Evolutionary conservation across 2,888 invertebrate species (phyloP), one percentile per base, ranked within the genome.

Genomic region (Mimumesa dahlbomi): DNA sequence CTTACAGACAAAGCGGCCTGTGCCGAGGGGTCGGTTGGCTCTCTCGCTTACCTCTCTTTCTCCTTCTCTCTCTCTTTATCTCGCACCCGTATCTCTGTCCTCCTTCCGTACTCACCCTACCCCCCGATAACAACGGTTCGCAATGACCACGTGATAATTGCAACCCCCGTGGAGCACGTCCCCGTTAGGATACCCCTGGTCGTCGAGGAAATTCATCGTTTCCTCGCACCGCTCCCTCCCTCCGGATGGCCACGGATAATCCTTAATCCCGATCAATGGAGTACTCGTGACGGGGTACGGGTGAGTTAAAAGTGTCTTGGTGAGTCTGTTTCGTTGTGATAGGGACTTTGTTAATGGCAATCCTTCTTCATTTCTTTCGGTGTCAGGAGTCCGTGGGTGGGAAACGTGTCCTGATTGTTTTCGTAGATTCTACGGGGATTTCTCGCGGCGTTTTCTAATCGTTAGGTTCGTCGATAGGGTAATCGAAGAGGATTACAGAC

Each of bases 101-200:
- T 59, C 21, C 46, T 36, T 62, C 56, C 42, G n/a, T 18, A 25
- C 29, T 48, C 14, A 34, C 22, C 42, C 34, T 31, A 29, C 43
- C 38, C 53, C 77, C 82, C 84, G 88, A 88, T 88, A 88, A 87
- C 86, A 83, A 84, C 83, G 81, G 84, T 84, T 86, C 82, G 83
- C 85, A 87, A 86, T 85, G 87, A 87, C 87, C 87, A 86, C 86
- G 86, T 86, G 87, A 88, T 87, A 87, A 88, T 88, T 87, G 86
- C 86, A 80, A 86, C 75, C 78, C 74, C 78, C 78, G 77, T 78
- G 79, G 76, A 81, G 74, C 76, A 77, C 79, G 75, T 84, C 79
- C 76, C 81, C 77, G 75, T 80, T 77, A 77, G 77, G 81, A 84
- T 83, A 81, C 80, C 80, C 69, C 65, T 62, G 82, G 81, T 81